These are phyloP conservation scores for Glaucopsyche alexis DNA, from an alignment of 2,888 invertebrate genomes.

Conservation along the genomic window DNA sequence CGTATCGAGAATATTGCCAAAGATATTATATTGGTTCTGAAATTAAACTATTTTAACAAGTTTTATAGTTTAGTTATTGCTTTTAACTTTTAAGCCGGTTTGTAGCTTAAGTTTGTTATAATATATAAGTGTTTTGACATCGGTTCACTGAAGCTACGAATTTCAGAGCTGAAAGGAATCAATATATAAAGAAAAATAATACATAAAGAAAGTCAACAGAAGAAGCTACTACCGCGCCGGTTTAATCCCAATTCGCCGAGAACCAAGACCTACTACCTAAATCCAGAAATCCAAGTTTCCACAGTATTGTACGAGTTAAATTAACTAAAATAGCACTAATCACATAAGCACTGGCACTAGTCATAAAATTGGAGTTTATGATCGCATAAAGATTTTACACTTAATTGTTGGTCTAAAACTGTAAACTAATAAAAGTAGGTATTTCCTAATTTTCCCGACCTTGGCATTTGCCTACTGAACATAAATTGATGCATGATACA, in stretches of 20 bases:
- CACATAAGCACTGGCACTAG: not conserved
- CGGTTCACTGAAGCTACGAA: not conserved
- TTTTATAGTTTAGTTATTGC: not conserved
- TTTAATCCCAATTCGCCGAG: too few species aligned
- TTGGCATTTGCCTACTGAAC: not conserved
- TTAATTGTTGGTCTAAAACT: constrained; percentile 11
- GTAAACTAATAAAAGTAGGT: constrained; percentile 11
- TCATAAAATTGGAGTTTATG: constrained; percentile 2
- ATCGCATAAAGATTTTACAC: constrained; percentile 14
- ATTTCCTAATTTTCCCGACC: not conserved
- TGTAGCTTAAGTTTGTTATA: not conserved
- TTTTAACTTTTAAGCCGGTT: not conserved
- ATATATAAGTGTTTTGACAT: not conserved
- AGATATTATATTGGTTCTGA: not conserved
- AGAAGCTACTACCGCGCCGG: too few species aligned
- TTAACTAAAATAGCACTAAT: constrained; percentile 3
- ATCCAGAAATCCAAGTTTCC: too few species aligned
- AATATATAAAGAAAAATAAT: too few species aligned
- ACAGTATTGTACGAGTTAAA: not conserved
- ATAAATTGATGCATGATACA: too few species aligned
- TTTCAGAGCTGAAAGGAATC: not conserved
- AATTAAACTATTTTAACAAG: not conserved
- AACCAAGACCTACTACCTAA: too few species aligned
- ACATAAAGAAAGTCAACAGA: too few species aligned
- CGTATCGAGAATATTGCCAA: not conserved